These are phyloP conservation scores for Cryptus armator DNA, from an alignment of 2,888 invertebrate genomes.

Conservation along the genomic window DNA sequence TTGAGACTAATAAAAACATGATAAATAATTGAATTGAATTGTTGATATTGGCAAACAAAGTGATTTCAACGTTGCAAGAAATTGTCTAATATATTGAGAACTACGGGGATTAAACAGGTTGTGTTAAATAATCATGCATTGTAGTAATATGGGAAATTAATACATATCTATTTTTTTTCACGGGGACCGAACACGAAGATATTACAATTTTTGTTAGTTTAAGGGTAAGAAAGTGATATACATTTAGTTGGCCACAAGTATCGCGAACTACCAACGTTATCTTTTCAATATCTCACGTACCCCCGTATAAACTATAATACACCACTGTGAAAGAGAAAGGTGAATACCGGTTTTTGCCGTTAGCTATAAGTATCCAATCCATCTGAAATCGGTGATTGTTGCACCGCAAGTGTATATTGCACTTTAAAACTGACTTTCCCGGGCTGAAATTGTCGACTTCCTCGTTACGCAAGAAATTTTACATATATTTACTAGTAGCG, in stretches of 20 bases:
- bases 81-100: too few species aligned
- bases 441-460: background rate
- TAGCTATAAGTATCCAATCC: slow-evolving; percentile 12
- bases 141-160: background rate
- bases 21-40: background rate
- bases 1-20: background rate
- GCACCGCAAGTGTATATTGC: background rate
- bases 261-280: background rate
- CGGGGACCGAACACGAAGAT: too few species aligned
- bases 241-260: background rate
- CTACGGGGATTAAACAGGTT: too few species aligned
- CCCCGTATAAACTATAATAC: background rate
- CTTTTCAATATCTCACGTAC: background rate
- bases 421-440: background rate
- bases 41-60: background rate
- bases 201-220: too few species aligned
- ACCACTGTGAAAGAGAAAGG: slow-evolving; percentile 42
- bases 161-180: too few species aligned
- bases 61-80: too few species aligned
- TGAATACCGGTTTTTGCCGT: slow-evolving; percentile 41
- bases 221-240: background rate
- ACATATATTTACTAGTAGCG: background rate
- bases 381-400: slow-evolving; percentile 12
- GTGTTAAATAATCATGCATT: background rate
- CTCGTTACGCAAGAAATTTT: slow-evolving; percentile 14